These are phyloP conservation scores for Mastigias papua DNA, from an alignment of 30 jellyfish, hydroid and myxozoan genomes.

Conservation along the genomic window DNA sequence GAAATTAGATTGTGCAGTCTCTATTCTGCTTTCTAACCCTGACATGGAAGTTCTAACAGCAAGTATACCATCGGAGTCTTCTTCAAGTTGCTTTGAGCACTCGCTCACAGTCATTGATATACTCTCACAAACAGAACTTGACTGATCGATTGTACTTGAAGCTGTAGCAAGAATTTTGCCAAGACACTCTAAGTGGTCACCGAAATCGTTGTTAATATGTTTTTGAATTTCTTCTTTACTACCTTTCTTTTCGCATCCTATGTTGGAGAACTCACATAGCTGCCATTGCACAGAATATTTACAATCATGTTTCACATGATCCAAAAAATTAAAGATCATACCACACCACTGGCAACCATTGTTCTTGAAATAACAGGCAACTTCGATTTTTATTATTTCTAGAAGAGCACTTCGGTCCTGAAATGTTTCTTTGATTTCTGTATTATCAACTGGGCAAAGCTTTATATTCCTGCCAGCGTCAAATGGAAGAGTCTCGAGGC, in stretches of 20 bases:
- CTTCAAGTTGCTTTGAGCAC: constrained; percentile 16
- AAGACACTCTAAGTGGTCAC: constrained; percentile 21
- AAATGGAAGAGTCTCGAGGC: constrained; percentile 55
- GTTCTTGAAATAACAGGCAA: constrained; percentile 45
- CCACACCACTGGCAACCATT: constrained; percentile 83
- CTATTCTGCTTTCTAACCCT: constrained; percentile 20
- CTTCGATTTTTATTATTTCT: constrained; percentile 52
- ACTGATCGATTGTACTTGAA: background rate
- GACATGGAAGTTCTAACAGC: constrained; percentile 30
- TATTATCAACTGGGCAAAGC: constrained; percentile 67
- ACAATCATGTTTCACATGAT: constrained; percentile 26
- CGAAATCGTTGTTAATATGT: constrained; percentile 31
- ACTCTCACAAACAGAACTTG: background rate
- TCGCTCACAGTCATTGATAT: background rate
- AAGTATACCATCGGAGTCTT: constrained; percentile 49
- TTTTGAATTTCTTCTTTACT: constrained; percentile 6
- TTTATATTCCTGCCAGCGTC: constrained; percentile 6
- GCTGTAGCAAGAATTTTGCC: background rate
- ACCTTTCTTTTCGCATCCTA: constrained; percentile 69
- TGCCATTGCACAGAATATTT: constrained; percentile 24
- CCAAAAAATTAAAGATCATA: constrained; percentile 27
- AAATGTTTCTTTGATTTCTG: constrained; percentile 20
- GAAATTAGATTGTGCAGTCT: background rate
- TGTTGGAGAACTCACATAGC: constrained; percentile 27
- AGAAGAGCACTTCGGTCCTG: constrained; percentile 74